Evolutionary conservation across 2,888 invertebrate genomes (phyloP).

Genomic region (Xestia xanthographa): DNA sequence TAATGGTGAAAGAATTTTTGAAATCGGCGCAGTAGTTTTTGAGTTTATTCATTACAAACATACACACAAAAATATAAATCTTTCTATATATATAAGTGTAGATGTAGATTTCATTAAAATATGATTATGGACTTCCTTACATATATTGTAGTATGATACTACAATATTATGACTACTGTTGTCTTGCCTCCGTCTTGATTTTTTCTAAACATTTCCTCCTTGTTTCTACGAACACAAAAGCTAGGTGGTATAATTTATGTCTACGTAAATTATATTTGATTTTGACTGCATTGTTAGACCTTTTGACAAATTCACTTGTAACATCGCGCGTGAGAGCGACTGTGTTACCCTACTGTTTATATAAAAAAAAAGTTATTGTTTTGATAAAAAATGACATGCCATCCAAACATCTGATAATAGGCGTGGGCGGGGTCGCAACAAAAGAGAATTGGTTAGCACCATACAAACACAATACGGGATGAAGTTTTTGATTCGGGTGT

Average conservation of each 20-base stretch:
- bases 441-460: slow-evolving; percentile 89
- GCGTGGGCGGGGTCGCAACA: slow-evolving; percentile 87
- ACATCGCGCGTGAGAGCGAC: slow-evolving; percentile 76
- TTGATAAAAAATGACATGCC: slow-evolving; percentile 90
- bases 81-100: too few relatives aligned
- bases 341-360: slow-evolving; percentile 76
- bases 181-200: neutral
- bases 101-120: neutral
- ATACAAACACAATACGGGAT: slow-evolving; percentile 83
- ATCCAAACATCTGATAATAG: slow-evolving; percentile 89
- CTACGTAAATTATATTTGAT: slow-evolving; percentile 80
- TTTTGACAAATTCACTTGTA: slow-evolving; percentile 82
- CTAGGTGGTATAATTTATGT: slow-evolving; percentile 73
- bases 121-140: neutral
- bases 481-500: slow-evolving; percentile 87
- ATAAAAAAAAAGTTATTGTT: slow-evolving; percentile 87
- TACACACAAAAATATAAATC: too few relatives aligned
- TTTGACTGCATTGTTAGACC: slow-evolving; percentile 77
- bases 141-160: neutral
- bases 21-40: too few relatives aligned
- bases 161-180: neutral
- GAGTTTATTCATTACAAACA: too few relatives aligned
- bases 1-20: too few relatives aligned
- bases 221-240: slow-evolving; percentile 45
- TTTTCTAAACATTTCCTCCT: slow-evolving; percentile 16